A percentile compares a stretch with the other conserved stretches of the same genome.
Evolutionary conservation across 2,888 invertebrate genomes (phyloP).

Genomic region (Himalopsyche kuldschensis): DNA sequence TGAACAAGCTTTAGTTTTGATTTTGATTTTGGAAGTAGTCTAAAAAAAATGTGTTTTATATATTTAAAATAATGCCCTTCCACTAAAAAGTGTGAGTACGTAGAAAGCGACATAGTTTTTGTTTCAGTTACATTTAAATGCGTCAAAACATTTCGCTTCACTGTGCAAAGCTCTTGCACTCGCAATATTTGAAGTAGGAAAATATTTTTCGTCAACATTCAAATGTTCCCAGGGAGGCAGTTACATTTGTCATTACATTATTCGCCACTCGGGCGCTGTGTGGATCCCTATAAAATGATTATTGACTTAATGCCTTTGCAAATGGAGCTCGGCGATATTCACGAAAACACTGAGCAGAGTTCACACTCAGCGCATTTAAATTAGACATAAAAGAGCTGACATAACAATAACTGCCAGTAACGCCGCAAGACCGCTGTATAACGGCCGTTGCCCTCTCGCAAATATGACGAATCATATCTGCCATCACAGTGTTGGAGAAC

Average conservation of each 20-base stretch:
- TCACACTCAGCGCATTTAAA: conserved; percentile 12
- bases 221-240: neutral
- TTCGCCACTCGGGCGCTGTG: neutral
- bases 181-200: neutral
- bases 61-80: no score
- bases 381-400: neutral
- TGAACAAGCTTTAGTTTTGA: no score
- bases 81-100: no score
- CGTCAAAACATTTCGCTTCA: neutral
- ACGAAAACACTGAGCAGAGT: neutral
- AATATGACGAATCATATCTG: conserved; percentile 14
- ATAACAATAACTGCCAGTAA: conserved; percentile 6
- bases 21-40: no score
- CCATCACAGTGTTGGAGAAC: no score
- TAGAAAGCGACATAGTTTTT: no score
- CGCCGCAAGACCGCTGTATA: conserved; percentile 1
- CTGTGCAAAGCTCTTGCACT: neutral
- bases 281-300: neutral
- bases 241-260: neutral
- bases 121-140: no score
- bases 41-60: no score
- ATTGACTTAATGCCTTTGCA: neutral
- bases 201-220: neutral
- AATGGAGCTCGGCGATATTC: neutral
- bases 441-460: conserved; percentile 2